Conservation (phyloP, 2,797 vertebrate species). For the Tamandua tetradactyla region DNA sequence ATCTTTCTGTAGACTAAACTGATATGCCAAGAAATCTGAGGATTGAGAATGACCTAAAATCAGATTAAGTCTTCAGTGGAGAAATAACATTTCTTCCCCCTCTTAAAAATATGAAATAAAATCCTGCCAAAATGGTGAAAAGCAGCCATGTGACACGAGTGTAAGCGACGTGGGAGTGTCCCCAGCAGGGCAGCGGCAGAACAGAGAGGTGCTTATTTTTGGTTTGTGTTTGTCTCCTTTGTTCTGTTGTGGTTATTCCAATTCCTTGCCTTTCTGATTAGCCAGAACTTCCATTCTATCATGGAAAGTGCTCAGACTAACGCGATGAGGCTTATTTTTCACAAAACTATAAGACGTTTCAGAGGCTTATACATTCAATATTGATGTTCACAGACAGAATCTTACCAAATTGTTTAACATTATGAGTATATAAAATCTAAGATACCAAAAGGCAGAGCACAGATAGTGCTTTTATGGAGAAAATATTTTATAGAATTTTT, state of each 20-base stretch:
- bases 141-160: accelerated
- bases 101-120: not conserved
- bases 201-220: accelerated
- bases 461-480: not conserved
- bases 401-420: not conserved
- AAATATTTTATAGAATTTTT: not conserved
- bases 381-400: not conserved
- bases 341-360: not conserved
- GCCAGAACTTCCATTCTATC: not conserved
- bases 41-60: not conserved
- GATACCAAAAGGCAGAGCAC: not conserved
- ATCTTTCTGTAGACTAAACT: not conserved
- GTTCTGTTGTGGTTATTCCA: accelerated
- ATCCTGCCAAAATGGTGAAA: not conserved
- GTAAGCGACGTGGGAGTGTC: accelerated
- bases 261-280: accelerated
- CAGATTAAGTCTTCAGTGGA: not conserved
- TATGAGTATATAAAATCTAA: not conserved
- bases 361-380: not conserved
- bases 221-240: accelerated
- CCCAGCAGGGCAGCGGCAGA: accelerated
- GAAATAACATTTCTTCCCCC: not conserved
- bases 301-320: not conserved
- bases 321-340: not conserved
- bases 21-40: not conserved